These are phyloP conservation scores for Thalassarche chlororhynchos DNA, from an alignment of 2,113 vertebrate genomes.

Conservation along the genomic window DNA sequence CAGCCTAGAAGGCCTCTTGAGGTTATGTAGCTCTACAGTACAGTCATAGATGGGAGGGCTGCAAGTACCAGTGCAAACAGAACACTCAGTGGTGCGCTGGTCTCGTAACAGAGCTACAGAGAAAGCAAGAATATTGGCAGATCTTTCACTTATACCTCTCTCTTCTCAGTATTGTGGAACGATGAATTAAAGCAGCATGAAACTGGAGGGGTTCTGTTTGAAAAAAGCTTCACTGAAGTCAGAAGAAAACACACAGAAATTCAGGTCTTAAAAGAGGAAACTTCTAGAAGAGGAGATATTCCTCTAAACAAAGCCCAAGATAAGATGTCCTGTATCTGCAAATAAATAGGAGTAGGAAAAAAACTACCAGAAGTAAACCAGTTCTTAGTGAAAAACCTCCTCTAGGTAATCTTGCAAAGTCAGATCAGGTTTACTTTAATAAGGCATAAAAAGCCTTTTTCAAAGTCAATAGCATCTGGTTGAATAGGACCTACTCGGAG, in stretches of 20 bases:
- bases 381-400: neutral
- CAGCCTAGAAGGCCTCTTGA: neutral
- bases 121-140: neutral
- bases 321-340: neutral
- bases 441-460: neutral
- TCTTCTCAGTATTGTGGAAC: neutral
- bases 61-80: neutral
- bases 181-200: neutral
- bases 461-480: neutral
- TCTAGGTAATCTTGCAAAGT: neutral
- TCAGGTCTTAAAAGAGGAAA: neutral
- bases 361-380: neutral
- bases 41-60: neutral
- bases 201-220: neutral
- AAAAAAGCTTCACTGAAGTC: neutral
- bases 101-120: neutral
- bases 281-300: neutral
- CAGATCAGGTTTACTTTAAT: neutral
- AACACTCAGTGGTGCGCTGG: neutral
- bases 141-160: neutral
- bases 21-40: neutral
- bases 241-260: neutral
- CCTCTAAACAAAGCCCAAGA: neutral
- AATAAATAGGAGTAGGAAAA: neutral
- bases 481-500: neutral